Evolutionary conservation across 2,113 vertebrate genomes (phyloP).

Genomic region (Sceloporus undulatus): DNA sequence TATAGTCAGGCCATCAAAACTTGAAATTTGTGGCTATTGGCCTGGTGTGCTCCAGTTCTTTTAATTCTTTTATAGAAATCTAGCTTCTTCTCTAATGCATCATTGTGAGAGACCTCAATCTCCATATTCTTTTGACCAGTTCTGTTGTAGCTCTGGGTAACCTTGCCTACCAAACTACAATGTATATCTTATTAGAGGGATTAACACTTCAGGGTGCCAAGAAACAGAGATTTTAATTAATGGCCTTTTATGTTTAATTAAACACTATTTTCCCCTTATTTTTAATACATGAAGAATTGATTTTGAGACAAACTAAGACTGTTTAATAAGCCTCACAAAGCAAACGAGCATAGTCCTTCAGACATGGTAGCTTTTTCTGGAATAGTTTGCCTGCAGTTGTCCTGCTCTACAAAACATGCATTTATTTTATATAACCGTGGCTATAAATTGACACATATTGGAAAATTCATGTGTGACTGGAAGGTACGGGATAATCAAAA

Average conservation of each 20-base stretch:
- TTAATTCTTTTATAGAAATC: not conserved
- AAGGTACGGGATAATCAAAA: slow-evolving; percentile 9
- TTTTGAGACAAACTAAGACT: not conserved
- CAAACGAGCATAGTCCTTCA: not conserved
- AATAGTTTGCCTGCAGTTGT: not conserved
- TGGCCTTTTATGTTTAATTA: slow-evolving; percentile 16
- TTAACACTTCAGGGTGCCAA: not conserved
- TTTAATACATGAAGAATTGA: slow-evolving; percentile 31
- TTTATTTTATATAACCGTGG: not conserved
- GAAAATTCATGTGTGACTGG: not conserved
- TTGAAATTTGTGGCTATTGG: no score
- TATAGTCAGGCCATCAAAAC: no score
- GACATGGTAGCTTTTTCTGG: not conserved
- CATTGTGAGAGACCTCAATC: not conserved
- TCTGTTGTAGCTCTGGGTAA: not conserved
- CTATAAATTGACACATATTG: slow-evolving; percentile 8
- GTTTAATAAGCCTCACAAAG: slow-evolving; percentile 14
- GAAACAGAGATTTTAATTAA: slow-evolving; percentile 1
- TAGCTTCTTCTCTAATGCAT: not conserved
- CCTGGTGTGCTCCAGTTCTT: not conserved
- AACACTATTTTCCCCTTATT: not conserved
- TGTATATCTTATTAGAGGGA: not conserved
- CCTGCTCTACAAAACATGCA: not conserved
- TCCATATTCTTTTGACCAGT: not conserved
- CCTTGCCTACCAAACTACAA: not conserved